A percentile compares a stretch with the other conserved stretches of the same genome.
Conservation (phyloP, 2,113 vertebrate species). For the Charina bottae region DNA sequence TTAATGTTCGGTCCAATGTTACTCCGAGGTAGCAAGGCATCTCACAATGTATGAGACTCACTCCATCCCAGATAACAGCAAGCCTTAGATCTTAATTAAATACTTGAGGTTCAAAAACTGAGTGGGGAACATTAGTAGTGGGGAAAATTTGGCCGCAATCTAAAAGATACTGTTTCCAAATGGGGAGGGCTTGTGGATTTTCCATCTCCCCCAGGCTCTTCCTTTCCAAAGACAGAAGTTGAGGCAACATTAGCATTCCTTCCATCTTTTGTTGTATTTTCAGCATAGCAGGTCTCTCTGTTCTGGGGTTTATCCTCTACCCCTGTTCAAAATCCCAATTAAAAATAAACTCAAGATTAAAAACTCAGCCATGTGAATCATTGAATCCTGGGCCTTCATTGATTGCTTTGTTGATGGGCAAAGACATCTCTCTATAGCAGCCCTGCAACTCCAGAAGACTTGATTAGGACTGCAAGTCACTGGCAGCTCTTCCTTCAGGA, state of each 20-base stretch:
- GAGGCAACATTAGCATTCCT: not conserved
- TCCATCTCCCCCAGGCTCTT: not conserved
- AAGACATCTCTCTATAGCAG: not conserved
- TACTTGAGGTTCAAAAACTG: not conserved
- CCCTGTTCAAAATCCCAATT: not conserved
- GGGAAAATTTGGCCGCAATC: not conserved
- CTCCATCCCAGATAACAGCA: no score
- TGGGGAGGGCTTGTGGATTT: not conserved
- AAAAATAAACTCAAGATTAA: not conserved
- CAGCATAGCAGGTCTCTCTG: not conserved
- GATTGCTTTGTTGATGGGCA: not conserved
- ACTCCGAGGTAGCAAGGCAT: no score
- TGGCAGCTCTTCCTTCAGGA: constrained; percentile 57
- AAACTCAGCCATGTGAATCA: not conserved
- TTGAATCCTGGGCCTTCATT: not conserved
- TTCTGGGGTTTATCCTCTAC: not conserved
- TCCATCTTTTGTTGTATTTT: not conserved
- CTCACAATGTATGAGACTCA: no score
- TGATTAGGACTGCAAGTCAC: constrained; percentile 36
- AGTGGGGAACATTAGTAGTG: not conserved
- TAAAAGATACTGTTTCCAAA: not conserved
- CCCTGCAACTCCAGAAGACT: not conserved
- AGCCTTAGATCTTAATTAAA: not conserved
- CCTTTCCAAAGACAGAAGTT: not conserved
- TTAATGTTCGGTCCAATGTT: no score